Evolutionary conservation across 2,113 vertebrate species (phyloP), one percentile per base, ranked within the genome.

Genomic region (Dasyurus viverrinus): DNA sequence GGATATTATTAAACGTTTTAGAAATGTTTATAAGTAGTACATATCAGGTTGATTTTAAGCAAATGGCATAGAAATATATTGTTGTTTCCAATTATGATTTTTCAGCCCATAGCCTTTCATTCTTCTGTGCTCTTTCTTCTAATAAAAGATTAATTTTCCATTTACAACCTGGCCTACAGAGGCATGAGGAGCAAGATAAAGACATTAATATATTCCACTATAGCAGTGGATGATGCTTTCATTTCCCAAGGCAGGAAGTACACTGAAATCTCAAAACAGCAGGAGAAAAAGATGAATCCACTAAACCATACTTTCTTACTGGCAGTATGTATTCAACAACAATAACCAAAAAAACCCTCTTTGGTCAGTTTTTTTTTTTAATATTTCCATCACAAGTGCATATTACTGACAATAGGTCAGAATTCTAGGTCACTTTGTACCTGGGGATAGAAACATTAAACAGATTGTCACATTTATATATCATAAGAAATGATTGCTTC

Each of bases 131-230:
- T 91, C 14, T 22, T 19, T 93, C 16, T 91, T 76, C n/a, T 89
- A 93, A 91, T 23, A 95, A 76, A 47, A 91, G 89, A 54, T 36
- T 46, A 92, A 50, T 90, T 92, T 42, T 54, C 5, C 30, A 76
- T 47, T 46, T 60, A 53, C 53, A 93, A 27, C 53, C 47, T 90
- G 6, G 53, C n/a, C 24, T 60, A 91, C 3, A 57, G 23, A 9
- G 91, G 0, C 26, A 12, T 12, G 5, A 55, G 36, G n/a, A 93
- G 10, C 10, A 92, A 91, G 42, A 11, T 30, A 68, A 91, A 23
- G 8, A 26, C 14, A 5, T 54, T 52, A 94, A 25, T 50, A 50
- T 46, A 92, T 46, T 91, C 42, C 93, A 14, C 42, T 93, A 1
- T 89, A 52, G 93, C 12, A 52, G 52, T 12, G 3, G 50, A n/a